Evolutionary conservation across 2,797 vertebrate genomes (phyloP).

Genomic region (Protosalanx chinensis): DNA sequence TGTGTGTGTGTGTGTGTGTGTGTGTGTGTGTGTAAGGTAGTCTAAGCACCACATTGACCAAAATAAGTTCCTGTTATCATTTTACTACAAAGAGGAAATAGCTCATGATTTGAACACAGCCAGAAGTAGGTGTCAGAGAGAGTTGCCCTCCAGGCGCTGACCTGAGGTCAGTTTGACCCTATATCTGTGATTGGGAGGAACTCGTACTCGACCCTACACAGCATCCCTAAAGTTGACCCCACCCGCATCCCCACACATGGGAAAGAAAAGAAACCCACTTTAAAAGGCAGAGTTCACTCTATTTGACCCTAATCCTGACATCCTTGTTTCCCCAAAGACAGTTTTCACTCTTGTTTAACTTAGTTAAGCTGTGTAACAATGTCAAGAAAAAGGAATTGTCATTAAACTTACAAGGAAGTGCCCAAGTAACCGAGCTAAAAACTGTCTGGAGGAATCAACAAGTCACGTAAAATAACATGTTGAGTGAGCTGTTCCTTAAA

Average conservation of each 20-base stretch:
- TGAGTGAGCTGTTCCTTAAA: conserved; percentile 19
- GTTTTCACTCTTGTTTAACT: neutral
- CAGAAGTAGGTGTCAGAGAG: conserved; percentile 31
- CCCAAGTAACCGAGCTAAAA: neutral
- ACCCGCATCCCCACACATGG: conserved; percentile 40
- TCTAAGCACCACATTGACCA: conserved; percentile 76
- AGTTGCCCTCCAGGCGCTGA: conserved; percentile 55
- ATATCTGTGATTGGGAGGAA: conserved; percentile 61
- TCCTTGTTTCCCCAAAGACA: neutral
- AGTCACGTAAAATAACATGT: neutral
- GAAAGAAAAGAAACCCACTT: neutral
- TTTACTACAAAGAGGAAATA: conserved; percentile 61
- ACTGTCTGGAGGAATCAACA: conserved; percentile 11
- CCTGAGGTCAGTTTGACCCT: conserved; percentile 17
- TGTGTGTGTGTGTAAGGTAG: conserved; percentile 33
- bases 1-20: conserved; percentile 27
- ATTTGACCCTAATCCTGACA: neutral
- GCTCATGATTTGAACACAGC: conserved; percentile 56
- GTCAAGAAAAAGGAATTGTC: neutral
- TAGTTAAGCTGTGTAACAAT: too few species aligned
- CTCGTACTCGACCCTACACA: conserved; percentile 32
- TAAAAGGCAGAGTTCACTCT: neutral
- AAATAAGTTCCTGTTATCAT: conserved; percentile 52
- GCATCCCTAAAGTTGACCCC: conserved; percentile 22
- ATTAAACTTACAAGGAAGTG: neutral